A percentile compares a stretch with the other conserved stretches of the same genome.
Conservation (phyloP, 92 coral and sea anemone genomes). For the Ricordea florida region DNA sequence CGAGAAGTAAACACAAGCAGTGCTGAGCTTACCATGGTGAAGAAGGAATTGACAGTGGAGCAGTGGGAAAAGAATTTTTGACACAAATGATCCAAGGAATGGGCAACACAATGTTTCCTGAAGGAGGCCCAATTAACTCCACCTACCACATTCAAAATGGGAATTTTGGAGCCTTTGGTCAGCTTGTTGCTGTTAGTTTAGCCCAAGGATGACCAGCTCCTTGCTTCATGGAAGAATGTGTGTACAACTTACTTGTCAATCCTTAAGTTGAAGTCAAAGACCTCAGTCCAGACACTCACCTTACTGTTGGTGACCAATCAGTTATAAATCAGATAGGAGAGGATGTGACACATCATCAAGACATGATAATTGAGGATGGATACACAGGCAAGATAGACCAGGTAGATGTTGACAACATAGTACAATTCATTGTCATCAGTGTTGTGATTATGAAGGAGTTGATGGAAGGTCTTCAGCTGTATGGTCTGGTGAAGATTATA, state of each 20-base stretch:
- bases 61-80: not conserved
- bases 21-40: not conserved
- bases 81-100: not conserved
- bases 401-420: slow-evolving; percentile 29
- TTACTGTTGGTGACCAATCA: slow-evolving; percentile 16
- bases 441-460: slow-evolving; percentile 60
- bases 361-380: slow-evolving; percentile 62
- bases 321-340: slow-evolving; percentile 19
- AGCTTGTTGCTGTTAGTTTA: slow-evolving; percentile 42
- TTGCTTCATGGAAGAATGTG: slow-evolving; percentile 47
- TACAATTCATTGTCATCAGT: slow-evolving; percentile 32
- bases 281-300: not conserved
- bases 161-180: slow-evolving; percentile 32
- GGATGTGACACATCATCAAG: slow-evolving; percentile 3
- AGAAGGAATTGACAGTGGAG: not conserved
- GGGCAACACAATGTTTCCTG: not conserved
- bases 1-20: not conserved
- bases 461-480: slow-evolving; percentile 50
- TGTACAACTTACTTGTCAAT: slow-evolving; percentile 29
- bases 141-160: slow-evolving; percentile 21
- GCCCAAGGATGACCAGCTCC: slow-evolving; percentile 50
- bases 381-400: slow-evolving; percentile 58
- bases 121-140: not conserved
- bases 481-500: slow-evolving; percentile 32
- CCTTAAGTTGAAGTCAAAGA: slow-evolving; percentile 11